Evolutionary conservation across 2,888 invertebrate species (phyloP).

Genomic region (Pristionchus maxplancki): DNA sequence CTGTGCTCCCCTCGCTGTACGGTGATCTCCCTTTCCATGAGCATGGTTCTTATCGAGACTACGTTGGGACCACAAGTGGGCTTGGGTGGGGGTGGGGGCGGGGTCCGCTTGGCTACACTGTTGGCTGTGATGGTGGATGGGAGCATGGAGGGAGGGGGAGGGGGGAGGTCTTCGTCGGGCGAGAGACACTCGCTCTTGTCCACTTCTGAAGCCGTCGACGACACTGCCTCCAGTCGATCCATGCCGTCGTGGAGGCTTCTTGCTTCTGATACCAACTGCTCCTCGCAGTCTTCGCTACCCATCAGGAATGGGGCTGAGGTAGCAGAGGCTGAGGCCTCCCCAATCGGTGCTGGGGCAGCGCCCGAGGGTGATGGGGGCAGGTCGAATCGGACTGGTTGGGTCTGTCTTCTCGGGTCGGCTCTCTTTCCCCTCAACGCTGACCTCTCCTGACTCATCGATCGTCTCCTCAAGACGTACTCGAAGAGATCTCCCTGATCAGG

Average conservation of each 20-base stretch:
- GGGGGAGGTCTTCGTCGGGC: conserved; percentile 62
- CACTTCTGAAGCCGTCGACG: conserved; percentile 58
- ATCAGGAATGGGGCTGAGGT: conserved; percentile 68
- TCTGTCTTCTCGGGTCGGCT: conserved; percentile 78
- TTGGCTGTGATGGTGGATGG: conserved; percentile 62
- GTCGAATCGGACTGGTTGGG: conserved; percentile 76
- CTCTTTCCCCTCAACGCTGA: conserved; percentile 59
- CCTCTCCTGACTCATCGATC: conserved; percentile 69
- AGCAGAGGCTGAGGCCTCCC: conserved; percentile 58
- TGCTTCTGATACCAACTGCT: conserved; percentile 66
- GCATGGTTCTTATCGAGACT: conserved; percentile 38
- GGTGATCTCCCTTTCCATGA: conserved; percentile 48
- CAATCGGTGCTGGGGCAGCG: conserved; percentile 56
- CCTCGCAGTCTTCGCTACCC: conserved; percentile 58
- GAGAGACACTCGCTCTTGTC: conserved; percentile 57
- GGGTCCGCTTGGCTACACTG: conserved; percentile 53
- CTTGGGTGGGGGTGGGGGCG: conserved; percentile 68
- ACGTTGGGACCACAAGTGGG: conserved; percentile 54
- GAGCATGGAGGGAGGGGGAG: conserved; percentile 63
- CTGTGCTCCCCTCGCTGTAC: conserved; percentile 15
- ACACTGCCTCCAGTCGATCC: conserved; percentile 64
- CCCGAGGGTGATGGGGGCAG: conserved; percentile 61
- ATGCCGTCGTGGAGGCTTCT: conserved; percentile 69
- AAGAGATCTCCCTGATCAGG: conserved; percentile 72
- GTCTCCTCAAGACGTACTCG: conserved; percentile 70